A percentile compares a stretch with the other conserved stretches of the same genome.
These are phyloP conservation scores for Heliothis virescens DNA, from an alignment of 1,140 invertebrate genomes.

Conservation along the genomic window DNA sequence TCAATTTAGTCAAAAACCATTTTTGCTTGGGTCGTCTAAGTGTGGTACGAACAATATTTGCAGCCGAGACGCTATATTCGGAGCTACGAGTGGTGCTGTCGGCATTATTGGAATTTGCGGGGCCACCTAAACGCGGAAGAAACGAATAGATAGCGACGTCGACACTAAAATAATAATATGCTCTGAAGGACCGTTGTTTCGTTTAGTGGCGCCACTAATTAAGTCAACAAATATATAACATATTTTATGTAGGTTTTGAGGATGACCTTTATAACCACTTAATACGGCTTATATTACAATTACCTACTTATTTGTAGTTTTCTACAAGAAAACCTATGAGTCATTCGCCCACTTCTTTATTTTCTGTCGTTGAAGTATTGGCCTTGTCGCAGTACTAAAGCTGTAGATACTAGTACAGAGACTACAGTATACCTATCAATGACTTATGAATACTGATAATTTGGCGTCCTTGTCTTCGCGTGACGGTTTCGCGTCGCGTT, in stretches of 20 bases:
- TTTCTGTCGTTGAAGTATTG: not conserved
- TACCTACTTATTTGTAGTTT: too few relatives aligned
- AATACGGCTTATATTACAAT: too few relatives aligned
- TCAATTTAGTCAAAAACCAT: constrained; percentile 75
- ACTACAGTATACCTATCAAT: constrained; percentile 46
- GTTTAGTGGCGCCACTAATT: constrained; percentile 5
- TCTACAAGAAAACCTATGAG: too few relatives aligned
- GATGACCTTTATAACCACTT: too few relatives aligned
- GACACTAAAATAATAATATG: constrained; percentile 46
- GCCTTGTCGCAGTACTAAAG: not conserved
- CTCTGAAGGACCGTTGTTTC: constrained; percentile 15
- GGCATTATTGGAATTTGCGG: constrained; percentile 72
- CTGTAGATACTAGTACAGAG: not conserved
- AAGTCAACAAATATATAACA: not conserved
- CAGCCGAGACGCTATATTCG: constrained; percentile 69
- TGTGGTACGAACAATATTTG: constrained; percentile 76
- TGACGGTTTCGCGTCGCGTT: constrained; percentile 55
- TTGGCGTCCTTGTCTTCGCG: constrained; percentile 54
- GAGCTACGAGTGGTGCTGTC: constrained; percentile 64
- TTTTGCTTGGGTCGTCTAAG: constrained; percentile 64
- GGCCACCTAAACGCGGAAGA: constrained; percentile 58
- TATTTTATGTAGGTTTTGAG: not conserved
- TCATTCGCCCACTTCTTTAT: not conserved
- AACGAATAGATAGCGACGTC: constrained; percentile 40
- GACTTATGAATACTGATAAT: constrained; percentile 59